phyloP scores from a whole-genome alignment of 2,888 invertebrate genomes.

The Neoitamus cyanurus region DNA sequence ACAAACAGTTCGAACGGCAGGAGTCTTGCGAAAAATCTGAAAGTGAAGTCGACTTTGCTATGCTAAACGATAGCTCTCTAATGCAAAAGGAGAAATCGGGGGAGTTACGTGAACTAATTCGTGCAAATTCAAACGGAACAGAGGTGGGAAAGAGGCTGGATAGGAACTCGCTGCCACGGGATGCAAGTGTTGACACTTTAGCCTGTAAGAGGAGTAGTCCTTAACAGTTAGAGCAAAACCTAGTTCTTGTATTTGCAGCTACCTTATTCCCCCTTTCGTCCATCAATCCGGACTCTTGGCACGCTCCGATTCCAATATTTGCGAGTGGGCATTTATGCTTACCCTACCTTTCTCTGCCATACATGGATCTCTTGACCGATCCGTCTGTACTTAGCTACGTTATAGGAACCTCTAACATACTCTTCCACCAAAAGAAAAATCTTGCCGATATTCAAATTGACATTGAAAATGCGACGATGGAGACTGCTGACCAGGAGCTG shows the following conservation, averaged over 20 bases:
- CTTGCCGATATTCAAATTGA: slow-evolving; percentile 93
- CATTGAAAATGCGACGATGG: slow-evolving; percentile 86
- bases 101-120: slow-evolving; percentile 60
- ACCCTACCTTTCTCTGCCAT: slow-evolving; percentile 95
- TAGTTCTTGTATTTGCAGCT: slow-evolving; percentile 55
- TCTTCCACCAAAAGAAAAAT: slow-evolving; percentile 95
- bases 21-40: slow-evolving; percentile 48
- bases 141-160: slow-evolving; percentile 57
- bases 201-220: slow-evolving; percentile 63
- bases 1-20: slow-evolving; percentile 52
- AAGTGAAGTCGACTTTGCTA: slow-evolving; percentile 48
- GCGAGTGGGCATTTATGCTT: slow-evolving; percentile 92
- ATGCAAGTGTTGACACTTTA: slow-evolving; percentile 75
- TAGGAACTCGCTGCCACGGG: slow-evolving; percentile 72
- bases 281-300: slow-evolving; percentile 72
- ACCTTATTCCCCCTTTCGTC: slow-evolving; percentile 60
- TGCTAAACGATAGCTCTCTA: background rate
- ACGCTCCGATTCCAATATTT: slow-evolving; percentile 89
- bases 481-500: slow-evolving; percentile 80
- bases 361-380: slow-evolving; percentile 90
- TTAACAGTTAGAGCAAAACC: background rate
- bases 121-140: slow-evolving; percentile 59
- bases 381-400: slow-evolving; percentile 86
- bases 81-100: slow-evolving; percentile 36
- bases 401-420: slow-evolving; percentile 97